These are phyloP conservation scores for Pipistrellus pipistrellus DNA, from an alignment of 2,797 vertebrate species.

Conservation along the genomic window DNA sequence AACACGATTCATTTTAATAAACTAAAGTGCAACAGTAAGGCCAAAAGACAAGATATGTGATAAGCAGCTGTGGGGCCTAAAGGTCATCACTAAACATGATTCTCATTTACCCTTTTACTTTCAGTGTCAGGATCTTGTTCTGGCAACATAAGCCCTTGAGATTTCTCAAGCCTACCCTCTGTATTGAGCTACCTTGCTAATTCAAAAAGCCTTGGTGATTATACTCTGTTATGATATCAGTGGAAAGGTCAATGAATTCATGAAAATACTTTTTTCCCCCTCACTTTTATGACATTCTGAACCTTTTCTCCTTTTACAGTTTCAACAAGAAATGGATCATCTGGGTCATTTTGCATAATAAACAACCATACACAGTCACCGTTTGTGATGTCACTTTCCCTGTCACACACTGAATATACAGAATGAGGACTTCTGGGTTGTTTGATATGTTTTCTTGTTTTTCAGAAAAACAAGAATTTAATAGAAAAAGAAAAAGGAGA, in stretches of 20 bases:
- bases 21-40: constrained; percentile 76
- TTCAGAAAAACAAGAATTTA: constrained; percentile 60
- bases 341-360: constrained; percentile 78
- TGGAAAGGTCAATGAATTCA: constrained; percentile 90
- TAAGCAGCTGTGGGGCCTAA: constrained; percentile 85
- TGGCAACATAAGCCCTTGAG: constrained; percentile 83
- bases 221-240: constrained; percentile 85
- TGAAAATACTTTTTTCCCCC: constrained; percentile 82
- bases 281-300: constrained; percentile 80
- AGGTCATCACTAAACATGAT: constrained; percentile 87
- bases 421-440: constrained; percentile 1
- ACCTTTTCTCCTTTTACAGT: constrained; percentile 75
- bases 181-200: constrained; percentile 85
- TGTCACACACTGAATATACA: constrained; percentile 27
- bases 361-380: constrained; percentile 68
- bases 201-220: constrained; percentile 88
- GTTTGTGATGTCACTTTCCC: constrained; percentile 59
- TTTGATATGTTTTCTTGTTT: constrained; percentile 44
- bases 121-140: constrained; percentile 80
- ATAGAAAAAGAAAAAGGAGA: constrained; percentile 6
- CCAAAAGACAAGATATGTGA: constrained; percentile 81
- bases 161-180: constrained; percentile 69
- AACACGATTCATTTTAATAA: constrained; percentile 82
- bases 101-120: constrained; percentile 88
- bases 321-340: constrained; percentile 79